Evolutionary conservation across 2,888 invertebrate genomes (phyloP), one percentile per base, ranked within the genome.

Genomic region (Drosophila acutilabella): DNA sequence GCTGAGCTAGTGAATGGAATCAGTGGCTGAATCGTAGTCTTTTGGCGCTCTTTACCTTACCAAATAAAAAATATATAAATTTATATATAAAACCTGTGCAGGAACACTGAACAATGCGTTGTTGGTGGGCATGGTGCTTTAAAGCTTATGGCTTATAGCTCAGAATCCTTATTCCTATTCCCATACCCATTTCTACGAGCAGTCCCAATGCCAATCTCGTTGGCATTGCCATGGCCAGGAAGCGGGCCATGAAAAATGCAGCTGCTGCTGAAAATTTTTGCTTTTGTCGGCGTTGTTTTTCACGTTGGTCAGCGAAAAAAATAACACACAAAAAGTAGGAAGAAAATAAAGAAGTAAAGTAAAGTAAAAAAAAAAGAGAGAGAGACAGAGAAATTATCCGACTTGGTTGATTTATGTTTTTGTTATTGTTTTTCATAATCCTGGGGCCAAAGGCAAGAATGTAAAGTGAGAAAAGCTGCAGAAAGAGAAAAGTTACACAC

Each of bases 381-480:
- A 47, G 50, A 60, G 40, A 73, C 57, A 56, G 58, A 61, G 52
- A 82, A 76, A 87, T 80, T 74, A 81, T 86, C 52, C 79, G 65
- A 61, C 64, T 74, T 70, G 82, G 70, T 79, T 83, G 88, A 83
- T 83, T 83, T 88, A 83, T 83, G 83, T 78, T 86, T 82, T 78
- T 86, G 88, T 83, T 83, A 88, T 88, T 88, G 86, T 85, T 82
- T 82, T 82, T 51, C 80, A 78, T 80, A 80, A 86, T 69, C 71
- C 71, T 26, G 45, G 16, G 16, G 38, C 44, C 33, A 57, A 38
- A 47, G 38, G 54, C 62, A 36, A 23, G 41, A 38, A 23, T 53
- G 53, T 47, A 59, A 73, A 65, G 60, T 30, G 58, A 58, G 57
- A 61, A 74, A 58, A 70, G 20, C 68, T 72, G 54, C 42, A 26